Conservation (phyloP, 1,140 invertebrate species). For the Drosophila elegans region DNA sequence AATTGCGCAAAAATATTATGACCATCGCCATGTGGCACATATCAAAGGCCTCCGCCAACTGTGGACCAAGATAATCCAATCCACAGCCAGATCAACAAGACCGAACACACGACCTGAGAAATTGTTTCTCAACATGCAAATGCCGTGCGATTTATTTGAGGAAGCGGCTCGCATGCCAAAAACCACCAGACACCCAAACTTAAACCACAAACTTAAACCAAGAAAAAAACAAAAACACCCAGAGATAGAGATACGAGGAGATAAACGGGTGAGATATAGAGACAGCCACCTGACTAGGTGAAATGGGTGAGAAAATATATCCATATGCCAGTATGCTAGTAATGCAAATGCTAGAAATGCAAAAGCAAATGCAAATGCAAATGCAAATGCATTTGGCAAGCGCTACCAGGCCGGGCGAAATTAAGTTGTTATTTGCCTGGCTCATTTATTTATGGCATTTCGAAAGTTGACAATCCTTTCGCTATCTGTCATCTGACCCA, state of each 20-base stretch:
- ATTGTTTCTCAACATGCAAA: slow-evolving; percentile 81
- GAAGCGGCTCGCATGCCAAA: slow-evolving; percentile 75
- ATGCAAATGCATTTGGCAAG: slow-evolving; percentile 23
- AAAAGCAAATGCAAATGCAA: slow-evolving; percentile 40
- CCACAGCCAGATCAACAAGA: slow-evolving; percentile 49
- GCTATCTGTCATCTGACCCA: slow-evolving; percentile 46
- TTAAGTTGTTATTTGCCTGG: slow-evolving; percentile 62
- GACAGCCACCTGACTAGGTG: slow-evolving; percentile 43
- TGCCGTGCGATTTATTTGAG: slow-evolving; percentile 80
- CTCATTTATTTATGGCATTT: slow-evolving; percentile 62
- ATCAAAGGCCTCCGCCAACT: slow-evolving; percentile 68
- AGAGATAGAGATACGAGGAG: slow-evolving; percentile 37
- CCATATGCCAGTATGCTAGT: slow-evolving; percentile 49
- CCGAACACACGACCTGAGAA: slow-evolving; percentile 66
- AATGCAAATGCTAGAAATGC: slow-evolving; percentile 31
- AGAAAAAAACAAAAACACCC: slow-evolving; percentile 47
- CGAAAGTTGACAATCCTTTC: slow-evolving; percentile 60
- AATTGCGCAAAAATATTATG: slow-evolving; percentile 83
- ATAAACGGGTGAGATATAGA: slow-evolving; percentile 23
- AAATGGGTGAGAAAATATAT: slow-evolving; percentile 71
- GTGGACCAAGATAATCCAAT: slow-evolving; percentile 36
- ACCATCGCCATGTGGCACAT: slow-evolving; percentile 75
- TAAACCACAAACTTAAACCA: slow-evolving; percentile 5
- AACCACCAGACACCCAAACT: not conserved
- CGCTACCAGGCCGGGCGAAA: slow-evolving; percentile 46